A percentile compares a stretch with the other conserved stretches of the same genome.
These are phyloP conservation scores for Sandelia bainsii DNA, from an alignment of 2,797 vertebrate genomes.

Conservation along the genomic window DNA sequence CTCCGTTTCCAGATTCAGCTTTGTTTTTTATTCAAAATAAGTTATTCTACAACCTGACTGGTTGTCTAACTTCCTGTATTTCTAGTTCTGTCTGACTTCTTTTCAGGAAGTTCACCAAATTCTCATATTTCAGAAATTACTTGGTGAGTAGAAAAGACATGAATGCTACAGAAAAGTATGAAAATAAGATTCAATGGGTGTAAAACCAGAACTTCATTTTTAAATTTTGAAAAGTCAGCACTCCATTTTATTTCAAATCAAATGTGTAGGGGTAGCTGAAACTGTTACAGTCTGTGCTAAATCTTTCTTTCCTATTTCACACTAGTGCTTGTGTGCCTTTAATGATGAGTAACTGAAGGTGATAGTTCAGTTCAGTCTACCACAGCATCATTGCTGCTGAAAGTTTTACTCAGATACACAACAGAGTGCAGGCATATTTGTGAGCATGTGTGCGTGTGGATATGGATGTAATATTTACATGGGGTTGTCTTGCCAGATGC, in stretches of 20 bases:
- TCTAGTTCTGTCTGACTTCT: neutral
- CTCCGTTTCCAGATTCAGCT: no score
- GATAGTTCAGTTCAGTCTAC: constrained; percentile 29
- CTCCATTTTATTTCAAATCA: neutral
- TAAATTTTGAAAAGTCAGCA: neutral
- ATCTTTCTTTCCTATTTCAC: neutral
- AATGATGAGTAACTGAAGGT: constrained; percentile 30
- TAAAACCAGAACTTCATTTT: neutral
- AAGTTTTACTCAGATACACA: constrained; percentile 12
- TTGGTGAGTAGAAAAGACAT: neutral
- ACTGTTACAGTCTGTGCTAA: neutral
- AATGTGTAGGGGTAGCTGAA: neutral
- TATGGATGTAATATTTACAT: constrained; percentile 62
- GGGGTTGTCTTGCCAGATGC: constrained; percentile 42
- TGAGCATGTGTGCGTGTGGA: neutral
- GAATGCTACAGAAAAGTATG: neutral
- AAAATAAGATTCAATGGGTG: no score
- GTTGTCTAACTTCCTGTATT: no score
- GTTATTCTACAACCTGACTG: no score
- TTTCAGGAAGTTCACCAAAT: neutral
- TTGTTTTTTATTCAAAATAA: no score
- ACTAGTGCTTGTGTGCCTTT: constrained; percentile 3
- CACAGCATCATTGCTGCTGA: constrained; percentile 23
- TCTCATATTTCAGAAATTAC: neutral
- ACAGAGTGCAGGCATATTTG: constrained; percentile 21